A percentile compares a stretch with the other conserved stretches of the same genome.
phyloP scores from a whole-genome alignment of 2,113 vertebrate genomes.

The rat (Rattus norvegicus) region GRCr8 NC_086026.1:87352001-87352500 shows the following conservation, averaged over 20 bases:
- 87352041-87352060: not conserved
- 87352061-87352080: too few relatives aligned
- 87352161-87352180: not conserved
- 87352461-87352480: conserved; percentile 93
- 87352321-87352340: not conserved
- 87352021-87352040: not conserved
- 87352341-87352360: not conserved
- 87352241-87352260: not conserved
- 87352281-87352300: not conserved
- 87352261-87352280: too few relatives aligned
- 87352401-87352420: not conserved
- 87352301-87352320: not conserved
- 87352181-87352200: not conserved
- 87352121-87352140: not conserved
- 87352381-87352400: not conserved
- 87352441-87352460: conserved; percentile 86
- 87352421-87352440: conserved; percentile 82
- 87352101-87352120: not conserved
- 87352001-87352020: too few relatives aligned
- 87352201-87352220: not conserved
- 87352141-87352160: not conserved
- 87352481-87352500: conserved; percentile 84
- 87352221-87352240: not conserved
- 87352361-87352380: not conserved
- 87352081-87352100: not conserved